Evolutionary conservation across 2,888 invertebrate species (phyloP).

Genomic region (Syritta pipiens): DNA sequence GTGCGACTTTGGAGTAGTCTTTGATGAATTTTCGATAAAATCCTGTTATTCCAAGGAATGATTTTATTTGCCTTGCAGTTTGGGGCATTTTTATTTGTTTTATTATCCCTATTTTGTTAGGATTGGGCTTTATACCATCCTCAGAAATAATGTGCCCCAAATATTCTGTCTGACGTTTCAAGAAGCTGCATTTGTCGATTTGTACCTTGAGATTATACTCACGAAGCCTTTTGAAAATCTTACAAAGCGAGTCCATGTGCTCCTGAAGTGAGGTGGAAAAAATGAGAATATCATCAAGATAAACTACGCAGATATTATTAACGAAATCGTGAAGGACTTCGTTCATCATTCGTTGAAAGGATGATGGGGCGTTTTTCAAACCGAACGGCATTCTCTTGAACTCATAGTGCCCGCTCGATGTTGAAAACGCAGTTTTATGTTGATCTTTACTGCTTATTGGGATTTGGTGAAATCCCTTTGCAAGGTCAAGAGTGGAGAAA

Average conservation of each 20-base stretch:
- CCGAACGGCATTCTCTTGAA: no score
- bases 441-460: background rate
- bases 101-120: slow-evolving; percentile 71
- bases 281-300: slow-evolving; percentile 71
- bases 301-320: slow-evolving; percentile 10
- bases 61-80: background rate
- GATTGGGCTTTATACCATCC: slow-evolving; percentile 72
- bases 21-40: slow-evolving; percentile 67
- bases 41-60: background rate
- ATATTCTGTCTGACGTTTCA: background rate
- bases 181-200: background rate
- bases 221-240: background rate
- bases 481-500: background rate
- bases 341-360: slow-evolving; percentile 72
- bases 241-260: slow-evolving; percentile 69
- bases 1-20: slow-evolving; percentile 30
- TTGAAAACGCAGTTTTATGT: slow-evolving; percentile 59
- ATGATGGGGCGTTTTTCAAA: no score
- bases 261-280: slow-evolving; percentile 71
- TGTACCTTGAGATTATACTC: background rate
- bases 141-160: background rate
- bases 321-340: slow-evolving; percentile 66
- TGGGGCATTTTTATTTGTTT: slow-evolving; percentile 69
- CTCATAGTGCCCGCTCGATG: no score
- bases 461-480: background rate